Evolutionary conservation across 2,888 invertebrate species (phyloP).

Genomic region (Helobdella robusta): DNA sequence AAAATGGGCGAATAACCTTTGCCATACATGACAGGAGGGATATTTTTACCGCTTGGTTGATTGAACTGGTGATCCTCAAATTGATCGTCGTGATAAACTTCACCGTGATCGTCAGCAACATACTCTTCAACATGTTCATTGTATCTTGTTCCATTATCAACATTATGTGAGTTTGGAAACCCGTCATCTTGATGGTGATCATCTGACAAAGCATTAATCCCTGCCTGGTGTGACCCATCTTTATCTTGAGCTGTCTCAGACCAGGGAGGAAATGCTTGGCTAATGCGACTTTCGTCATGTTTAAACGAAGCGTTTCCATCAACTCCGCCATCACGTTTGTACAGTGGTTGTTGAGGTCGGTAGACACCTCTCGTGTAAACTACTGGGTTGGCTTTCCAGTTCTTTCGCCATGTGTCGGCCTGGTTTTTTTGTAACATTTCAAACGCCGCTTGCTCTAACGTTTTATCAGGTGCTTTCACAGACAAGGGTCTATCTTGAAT

Average conservation of each 20-base stretch:
- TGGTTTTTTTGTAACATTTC: conserved; percentile 19
- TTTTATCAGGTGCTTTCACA: conserved; percentile 20
- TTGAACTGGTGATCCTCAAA: background rate
- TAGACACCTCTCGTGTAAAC: conserved; percentile 26
- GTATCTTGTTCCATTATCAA: too few species aligned
- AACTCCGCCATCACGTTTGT: conserved; percentile 13
- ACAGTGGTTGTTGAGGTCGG: conserved; percentile 25
- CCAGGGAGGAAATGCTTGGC: conserved; percentile 19
- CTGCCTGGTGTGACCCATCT: conserved; percentile 9
- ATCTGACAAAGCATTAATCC: conserved; percentile 26
- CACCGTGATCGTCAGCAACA: background rate
- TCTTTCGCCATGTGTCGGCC: conserved; percentile 13
- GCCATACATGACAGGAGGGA: background rate
- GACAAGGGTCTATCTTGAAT: conserved; percentile 4
- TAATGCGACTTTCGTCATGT: conserved; percentile 25
- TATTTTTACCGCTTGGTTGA: background rate
- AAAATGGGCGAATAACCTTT: conserved; percentile 21
- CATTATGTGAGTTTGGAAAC: background rate
- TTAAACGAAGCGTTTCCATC: background rate
- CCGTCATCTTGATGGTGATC: conserved; percentile 23
- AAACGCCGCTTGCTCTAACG: conserved; percentile 24
- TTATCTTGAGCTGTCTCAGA: too few species aligned
- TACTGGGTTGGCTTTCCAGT: conserved; percentile 10
- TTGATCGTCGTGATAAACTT: background rate
- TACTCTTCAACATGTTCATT: conserved; percentile 1